Conservation (phyloP, 2,797 vertebrate genomes). For the Galago senegalensis region DNA sequence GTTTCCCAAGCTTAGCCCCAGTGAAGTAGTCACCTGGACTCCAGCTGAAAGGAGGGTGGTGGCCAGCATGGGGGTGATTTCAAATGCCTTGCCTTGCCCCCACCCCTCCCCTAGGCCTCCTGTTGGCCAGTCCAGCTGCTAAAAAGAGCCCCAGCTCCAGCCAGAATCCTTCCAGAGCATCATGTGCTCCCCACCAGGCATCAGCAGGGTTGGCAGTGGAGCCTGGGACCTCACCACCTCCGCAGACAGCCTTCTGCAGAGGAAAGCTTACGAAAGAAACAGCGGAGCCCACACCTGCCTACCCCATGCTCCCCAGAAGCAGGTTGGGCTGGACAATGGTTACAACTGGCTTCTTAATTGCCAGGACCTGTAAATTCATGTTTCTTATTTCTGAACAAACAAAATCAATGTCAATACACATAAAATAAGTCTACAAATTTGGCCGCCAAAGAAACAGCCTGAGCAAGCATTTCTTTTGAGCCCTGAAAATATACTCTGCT, state of each 20-base stretch:
- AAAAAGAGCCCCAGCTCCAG: conserved; percentile 47
- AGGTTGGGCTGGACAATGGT: fast-evolving
- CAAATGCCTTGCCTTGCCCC: neutral
- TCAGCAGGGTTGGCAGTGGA: fast-evolving
- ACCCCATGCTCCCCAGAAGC: fast-evolving
- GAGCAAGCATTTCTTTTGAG: neutral
- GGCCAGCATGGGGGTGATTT: fast-evolving
- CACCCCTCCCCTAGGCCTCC: neutral
- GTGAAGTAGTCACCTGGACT: fast-evolving
- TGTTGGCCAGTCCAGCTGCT: neutral
- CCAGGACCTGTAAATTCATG: fast-evolving
- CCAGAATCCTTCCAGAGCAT: neutral
- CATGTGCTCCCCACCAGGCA: neutral
- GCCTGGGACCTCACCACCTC: fast-evolving
- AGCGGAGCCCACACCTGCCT: fast-evolving
- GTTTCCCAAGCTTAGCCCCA: neutral
- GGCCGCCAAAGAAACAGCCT: neutral
- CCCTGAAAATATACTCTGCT: neutral
- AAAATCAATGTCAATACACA: fast-evolving
- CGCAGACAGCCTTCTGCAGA: neutral
- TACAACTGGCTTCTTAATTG: neutral
- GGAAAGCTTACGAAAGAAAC: no score
- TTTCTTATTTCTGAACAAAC: neutral
- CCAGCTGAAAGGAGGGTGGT: neutral
- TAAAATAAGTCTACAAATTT: neutral